Percentiles rank a stretch among this genome's conserved stretches.
Evolutionary conservation across 2,113 vertebrate genomes (phyloP).

Genomic region (Oreamnos americanus): DNA sequence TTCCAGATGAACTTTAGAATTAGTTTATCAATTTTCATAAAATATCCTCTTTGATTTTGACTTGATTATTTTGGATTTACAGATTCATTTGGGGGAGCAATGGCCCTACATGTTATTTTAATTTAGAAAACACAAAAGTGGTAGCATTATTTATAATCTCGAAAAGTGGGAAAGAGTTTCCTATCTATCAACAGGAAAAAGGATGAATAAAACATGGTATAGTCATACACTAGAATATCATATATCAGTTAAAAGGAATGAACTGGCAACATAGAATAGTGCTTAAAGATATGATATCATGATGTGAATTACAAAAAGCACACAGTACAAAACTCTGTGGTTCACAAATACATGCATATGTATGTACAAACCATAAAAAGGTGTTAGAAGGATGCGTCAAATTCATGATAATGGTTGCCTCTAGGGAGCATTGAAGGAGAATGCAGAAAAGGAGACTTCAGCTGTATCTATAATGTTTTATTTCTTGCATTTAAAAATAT

Average conservation of each 20-base stretch:
- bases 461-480: not conserved
- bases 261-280: not conserved
- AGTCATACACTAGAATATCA: conserved; percentile 2
- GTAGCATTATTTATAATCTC: not conserved
- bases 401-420: conserved; percentile 20
- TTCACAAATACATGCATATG: not conserved
- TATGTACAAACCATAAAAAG: conserved; percentile 22
- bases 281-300: not conserved
- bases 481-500: conserved; percentile 28
- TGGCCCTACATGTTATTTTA: conserved; percentile 27
- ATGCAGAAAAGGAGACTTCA: conserved; percentile 1
- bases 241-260: conserved; percentile 20
- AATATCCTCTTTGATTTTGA: not conserved
- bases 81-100: conserved; percentile 5
- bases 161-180: conserved; percentile 6
- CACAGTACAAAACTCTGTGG: not conserved
- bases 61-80: conserved; percentile 44
- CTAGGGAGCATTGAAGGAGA: not conserved
- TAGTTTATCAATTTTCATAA: not conserved
- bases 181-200: not conserved
- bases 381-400: not conserved
- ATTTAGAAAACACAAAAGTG: conserved; percentile 5
- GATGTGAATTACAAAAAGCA: not conserved
- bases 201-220: not conserved
- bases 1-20: conserved; percentile 29